Evolutionary conservation across 2,113 vertebrate genomes (phyloP), one percentile per base, ranked within the genome.

Genomic region (Larimichthys crocea): DNA sequence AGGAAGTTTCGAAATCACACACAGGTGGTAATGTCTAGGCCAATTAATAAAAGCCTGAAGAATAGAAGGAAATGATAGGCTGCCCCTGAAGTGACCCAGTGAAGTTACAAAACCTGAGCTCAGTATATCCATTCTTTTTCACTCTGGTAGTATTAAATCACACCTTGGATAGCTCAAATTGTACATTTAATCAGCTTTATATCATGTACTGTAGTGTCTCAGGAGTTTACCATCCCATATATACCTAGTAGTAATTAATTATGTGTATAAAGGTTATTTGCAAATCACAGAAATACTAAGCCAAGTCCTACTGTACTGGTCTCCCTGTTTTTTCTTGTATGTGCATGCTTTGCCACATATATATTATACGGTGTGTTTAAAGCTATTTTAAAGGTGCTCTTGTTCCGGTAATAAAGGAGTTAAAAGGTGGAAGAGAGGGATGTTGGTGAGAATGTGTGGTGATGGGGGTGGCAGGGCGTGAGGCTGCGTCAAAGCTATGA

Each of bases 401-500:
- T 60, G 82, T 68, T 72, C 35, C 57, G 64, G 82, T 85, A 85
- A 91, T 89, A 88, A 80, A 67, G 48, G 79, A 79, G 80, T 67
- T 85, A 87, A 88, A 90, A 92, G 85, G 72, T 90, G 79, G 80
- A 80, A 76, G 63, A 46, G 76, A 72, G 76, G 42, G 64, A 78
- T 56, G 49, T 19, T 60, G 74, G 77, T 56, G 74, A 83, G 49
- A 88, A 80, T 74, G 88, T 87, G 86, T 64, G 85, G 80, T 63
- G 86, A 52, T 65, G 78, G 68, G 78, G 79, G 73, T 61, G 77
- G 85, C 70, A 62, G 87, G 90, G 92, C 72, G 80, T 88, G 82
- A 86, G 91, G 81, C 91, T 90, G 91, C 89, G 91, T 93, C 92
- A 89, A 89, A 89, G 93, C 92, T 90, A 91, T 95, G 95, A 95